Conservation (phyloP, 37 sponge, comb jelly and placozoan species). For the Cladorhizidae sp. region DNA sequence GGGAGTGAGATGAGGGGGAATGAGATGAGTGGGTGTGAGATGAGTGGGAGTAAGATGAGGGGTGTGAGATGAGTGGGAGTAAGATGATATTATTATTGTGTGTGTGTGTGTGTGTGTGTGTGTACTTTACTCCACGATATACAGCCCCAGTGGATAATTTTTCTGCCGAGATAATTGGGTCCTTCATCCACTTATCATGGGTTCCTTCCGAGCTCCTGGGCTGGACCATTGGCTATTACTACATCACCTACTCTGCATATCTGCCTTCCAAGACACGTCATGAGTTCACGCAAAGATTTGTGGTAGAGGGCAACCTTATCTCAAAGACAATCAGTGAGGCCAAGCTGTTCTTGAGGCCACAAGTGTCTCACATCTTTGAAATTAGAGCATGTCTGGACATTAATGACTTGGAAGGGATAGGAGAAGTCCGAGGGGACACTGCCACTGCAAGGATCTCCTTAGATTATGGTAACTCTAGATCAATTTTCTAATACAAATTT, state of each 20-base stretch:
- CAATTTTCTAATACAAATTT: no score
- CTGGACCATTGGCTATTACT: constrained; percentile 12
- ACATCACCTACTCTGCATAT: not conserved
- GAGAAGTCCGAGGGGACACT: not conserved
- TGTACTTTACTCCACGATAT: not conserved
- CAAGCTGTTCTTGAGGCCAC: not conserved
- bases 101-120: no score
- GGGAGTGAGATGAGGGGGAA: no score
- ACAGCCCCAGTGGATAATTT: not conserved
- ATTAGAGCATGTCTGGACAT: not conserved
- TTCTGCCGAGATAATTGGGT: not conserved
- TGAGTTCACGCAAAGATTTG: not conserved
- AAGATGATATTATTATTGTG: no score
- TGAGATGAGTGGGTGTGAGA: no score
- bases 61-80: no score
- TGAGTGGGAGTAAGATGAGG: no score
- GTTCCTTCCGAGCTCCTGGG: not conserved
- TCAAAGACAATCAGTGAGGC: not conserved
- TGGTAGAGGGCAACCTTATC: not conserved
- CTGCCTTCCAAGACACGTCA: not conserved
- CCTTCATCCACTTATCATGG: constrained; percentile 1
- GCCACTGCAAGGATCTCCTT: not conserved
- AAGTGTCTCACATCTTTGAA: not conserved
- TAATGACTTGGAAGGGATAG: not conserved
- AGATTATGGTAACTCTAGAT: constrained; percentile 2